phyloP scores from a whole-genome alignment of 1,140 invertebrate species.

The Caerostris darwini region DNA sequence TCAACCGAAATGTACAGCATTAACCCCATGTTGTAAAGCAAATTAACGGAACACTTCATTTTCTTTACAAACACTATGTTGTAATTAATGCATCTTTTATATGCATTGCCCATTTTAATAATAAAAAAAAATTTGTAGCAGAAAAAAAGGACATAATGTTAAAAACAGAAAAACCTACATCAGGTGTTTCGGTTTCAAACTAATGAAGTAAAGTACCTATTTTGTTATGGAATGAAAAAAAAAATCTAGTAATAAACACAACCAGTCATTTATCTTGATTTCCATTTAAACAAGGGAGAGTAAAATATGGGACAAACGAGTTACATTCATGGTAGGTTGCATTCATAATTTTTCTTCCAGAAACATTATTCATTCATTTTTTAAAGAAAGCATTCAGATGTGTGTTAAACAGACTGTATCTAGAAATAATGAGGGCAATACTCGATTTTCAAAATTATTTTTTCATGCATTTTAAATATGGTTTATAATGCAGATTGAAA shows the following conservation, averaged over 20 bases:
- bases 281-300: conserved; percentile 47
- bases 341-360: conserved; percentile 53
- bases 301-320: conserved; percentile 53
- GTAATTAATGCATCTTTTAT: conserved; percentile 61
- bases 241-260: neutral
- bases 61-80: neutral
- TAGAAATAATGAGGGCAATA: conserved; percentile 24
- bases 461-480: neutral
- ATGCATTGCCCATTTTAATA: conserved; percentile 43
- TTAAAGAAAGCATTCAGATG: neutral
- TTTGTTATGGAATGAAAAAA: conserved; percentile 16
- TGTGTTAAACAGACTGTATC: neutral
- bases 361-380: conserved; percentile 45
- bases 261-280: conserved; percentile 66
- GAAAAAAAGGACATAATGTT: neutral
- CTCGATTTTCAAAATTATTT: conserved; percentile 1
- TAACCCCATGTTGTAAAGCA: conserved; percentile 11
- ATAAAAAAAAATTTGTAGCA: neutral
- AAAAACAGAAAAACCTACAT: conserved; percentile 17
- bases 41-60: conserved; percentile 38
- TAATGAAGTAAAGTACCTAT: conserved; percentile 54
- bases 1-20: neutral
- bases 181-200: conserved; percentile 54
- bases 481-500: neutral
- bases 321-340: conserved; percentile 28